These are phyloP conservation scores for Anthopleura xanthogrammica DNA, from an alignment of 92 coral and sea anemone species.

Conservation along the genomic window DNA sequence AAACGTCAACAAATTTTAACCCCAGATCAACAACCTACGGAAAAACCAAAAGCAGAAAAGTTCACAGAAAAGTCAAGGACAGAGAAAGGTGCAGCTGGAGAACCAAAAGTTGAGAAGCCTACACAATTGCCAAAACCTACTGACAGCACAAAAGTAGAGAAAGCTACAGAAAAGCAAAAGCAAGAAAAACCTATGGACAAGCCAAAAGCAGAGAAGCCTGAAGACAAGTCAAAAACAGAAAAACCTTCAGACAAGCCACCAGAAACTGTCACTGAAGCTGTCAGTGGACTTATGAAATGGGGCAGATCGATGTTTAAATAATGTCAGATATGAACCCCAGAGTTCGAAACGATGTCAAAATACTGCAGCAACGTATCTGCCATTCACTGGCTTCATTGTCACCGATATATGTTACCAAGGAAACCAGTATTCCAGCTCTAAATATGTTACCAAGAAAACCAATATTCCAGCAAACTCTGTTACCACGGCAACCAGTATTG, in stretches of 20 bases:
- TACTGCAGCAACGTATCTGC: background rate
- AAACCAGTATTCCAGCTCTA: no score
- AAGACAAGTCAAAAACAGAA: constrained; percentile 1
- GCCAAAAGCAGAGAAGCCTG: background rate
- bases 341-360: background rate
- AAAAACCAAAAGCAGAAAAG: constrained; percentile 4
- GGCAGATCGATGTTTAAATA: constrained; percentile 27
- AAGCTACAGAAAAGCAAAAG: background rate
- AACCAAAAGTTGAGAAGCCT: background rate
- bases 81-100: no score
- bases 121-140: no score
- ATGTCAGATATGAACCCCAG: background rate
- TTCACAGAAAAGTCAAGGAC: background rate
- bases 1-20: background rate
- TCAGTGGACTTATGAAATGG: constrained; percentile 34
- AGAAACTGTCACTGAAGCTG: constrained; percentile 31
- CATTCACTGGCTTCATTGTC: background rate
- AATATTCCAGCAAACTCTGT: background rate
- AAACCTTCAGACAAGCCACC: constrained; percentile 19
- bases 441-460: no score
- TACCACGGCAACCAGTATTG: background rate
- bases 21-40: background rate
- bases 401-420: no score
- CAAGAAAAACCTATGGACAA: background rate
- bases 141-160: no score